phyloP scores from a whole-genome alignment of 1,140 invertebrate genomes.

The Drosophila kurseongensis region DNA sequence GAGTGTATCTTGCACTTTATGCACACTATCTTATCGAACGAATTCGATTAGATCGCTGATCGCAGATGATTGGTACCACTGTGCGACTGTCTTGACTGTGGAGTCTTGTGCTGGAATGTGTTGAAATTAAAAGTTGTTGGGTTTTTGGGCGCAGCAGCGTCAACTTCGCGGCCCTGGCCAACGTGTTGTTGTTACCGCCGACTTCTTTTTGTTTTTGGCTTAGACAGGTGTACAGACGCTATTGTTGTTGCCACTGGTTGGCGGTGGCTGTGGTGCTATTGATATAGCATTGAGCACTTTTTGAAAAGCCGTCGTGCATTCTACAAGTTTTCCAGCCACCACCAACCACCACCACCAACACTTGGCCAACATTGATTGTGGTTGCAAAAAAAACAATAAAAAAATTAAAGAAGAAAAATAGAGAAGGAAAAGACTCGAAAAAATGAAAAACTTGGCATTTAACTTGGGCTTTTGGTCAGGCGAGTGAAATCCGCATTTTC shows the following conservation, averaged over 20 bases:
- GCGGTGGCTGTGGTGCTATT: slow-evolving; percentile 46
- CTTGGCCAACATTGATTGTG: slow-evolving; percentile 46
- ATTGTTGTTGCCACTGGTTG: slow-evolving; percentile 39
- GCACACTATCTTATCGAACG: neutral
- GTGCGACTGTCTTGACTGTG: slow-evolving; percentile 31
- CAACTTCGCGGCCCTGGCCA: slow-evolving; percentile 58
- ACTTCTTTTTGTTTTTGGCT: slow-evolving; percentile 59
- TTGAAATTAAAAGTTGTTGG: slow-evolving; percentile 82
- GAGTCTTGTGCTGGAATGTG: slow-evolving; percentile 72
- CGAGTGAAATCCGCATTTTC: slow-evolving; percentile 55
- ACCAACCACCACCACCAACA: slow-evolving; percentile 17
- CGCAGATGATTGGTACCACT: slow-evolving; percentile 3
- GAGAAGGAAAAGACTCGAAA: slow-evolving; percentile 19
- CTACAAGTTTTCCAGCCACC: slow-evolving; percentile 72
- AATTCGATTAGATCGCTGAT: neutral
- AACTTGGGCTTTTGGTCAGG: slow-evolving; percentile 27
- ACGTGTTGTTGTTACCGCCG: slow-evolving; percentile 38
- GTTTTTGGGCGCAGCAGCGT: slow-evolving; percentile 73
- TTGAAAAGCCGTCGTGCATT: slow-evolving; percentile 80
- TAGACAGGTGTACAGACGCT: slow-evolving; percentile 66
- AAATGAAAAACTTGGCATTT: slow-evolving; percentile 75
- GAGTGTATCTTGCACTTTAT: too few species aligned
- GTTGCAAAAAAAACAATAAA: slow-evolving; percentile 26
- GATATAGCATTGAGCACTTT: slow-evolving; percentile 80
- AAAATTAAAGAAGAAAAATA: neutral